Evolutionary conservation across 2,113 vertebrate species (phyloP).

Genomic region (Tetrax tetrax): DNA sequence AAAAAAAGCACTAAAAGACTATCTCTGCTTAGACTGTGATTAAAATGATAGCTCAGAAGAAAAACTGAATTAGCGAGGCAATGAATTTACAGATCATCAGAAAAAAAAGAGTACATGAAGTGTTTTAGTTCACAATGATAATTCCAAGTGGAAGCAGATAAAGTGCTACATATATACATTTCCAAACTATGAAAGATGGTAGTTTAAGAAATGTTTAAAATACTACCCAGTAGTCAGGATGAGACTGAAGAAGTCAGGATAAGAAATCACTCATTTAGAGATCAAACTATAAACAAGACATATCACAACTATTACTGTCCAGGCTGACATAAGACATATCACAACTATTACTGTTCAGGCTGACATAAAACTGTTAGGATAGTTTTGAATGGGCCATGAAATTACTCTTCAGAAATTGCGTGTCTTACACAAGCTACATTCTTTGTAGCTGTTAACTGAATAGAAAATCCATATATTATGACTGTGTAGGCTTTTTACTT

Average conservation of each 20-base stretch:
- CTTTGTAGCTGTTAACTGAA: neutral
- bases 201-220: neutral
- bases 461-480: neutral
- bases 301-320: no score
- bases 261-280: neutral
- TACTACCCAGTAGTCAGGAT: neutral
- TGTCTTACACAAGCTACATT: neutral
- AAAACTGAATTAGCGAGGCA: neutral
- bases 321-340: neutral
- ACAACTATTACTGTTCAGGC: neutral
- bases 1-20: neutral
- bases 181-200: neutral
- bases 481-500: accelerated
- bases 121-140: neutral
- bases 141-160: neutral
- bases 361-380: neutral
- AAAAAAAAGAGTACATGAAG: neutral
- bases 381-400: neutral
- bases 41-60: neutral
- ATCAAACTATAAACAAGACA: neutral
- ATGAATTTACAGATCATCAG: neutral
- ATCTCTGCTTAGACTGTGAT: neutral
- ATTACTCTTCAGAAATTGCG: neutral
- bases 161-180: neutral
- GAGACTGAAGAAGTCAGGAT: neutral